Evolutionary conservation across 1,140 invertebrate genomes (phyloP), one percentile per base, ranked within the genome.

Genomic region (Sinonovacula constricta): DNA sequence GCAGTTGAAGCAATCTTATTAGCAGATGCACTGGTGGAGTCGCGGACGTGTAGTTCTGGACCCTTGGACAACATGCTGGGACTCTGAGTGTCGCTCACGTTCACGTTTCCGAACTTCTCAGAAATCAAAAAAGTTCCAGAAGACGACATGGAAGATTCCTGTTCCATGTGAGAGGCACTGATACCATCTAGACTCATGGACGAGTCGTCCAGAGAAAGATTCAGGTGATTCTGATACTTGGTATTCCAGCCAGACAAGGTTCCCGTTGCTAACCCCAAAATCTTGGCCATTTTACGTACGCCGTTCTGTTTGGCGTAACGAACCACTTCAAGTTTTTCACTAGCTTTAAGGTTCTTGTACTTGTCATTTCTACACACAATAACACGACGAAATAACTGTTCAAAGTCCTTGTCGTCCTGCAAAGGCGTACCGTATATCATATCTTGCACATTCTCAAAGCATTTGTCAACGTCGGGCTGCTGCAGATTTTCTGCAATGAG

Each of bases 211-310:
- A 59, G n/a, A 22, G 56, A 28, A 24, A 72, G 12, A 7, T 22
- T 28, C 0, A 72, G 69, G 33, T 53, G 31, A 15, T 34, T 33
- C 31, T 72, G 74, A 26, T 60, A 77, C 51, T 77, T 77, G 33
- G 74, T 68, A 30, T 60, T 77, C 74, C 74, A 77, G 31, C 74
- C 74, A 31, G 74, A 77, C n/a, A 77, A 51, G 18, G 74, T 77
- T 56, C 74, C 74, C 0, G 74, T 77, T 30, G 74, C 74, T 3
- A 77, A 49, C 36, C 66, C 74, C 22, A 77, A n/a, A 26, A 77
- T 60, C 26, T 77, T 77, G 15, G 62, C 74, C 22, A 77, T 54
- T 24, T 36, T 24, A 24, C 74, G 12, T 3, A 77, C 74, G 3
- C 74, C 74, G 10, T 57, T 30, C 31, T 65, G 66, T 62, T 77